phyloP scores from a whole-genome alignment of 2,797 vertebrate species.

The Ceyx erithaca region DNA sequence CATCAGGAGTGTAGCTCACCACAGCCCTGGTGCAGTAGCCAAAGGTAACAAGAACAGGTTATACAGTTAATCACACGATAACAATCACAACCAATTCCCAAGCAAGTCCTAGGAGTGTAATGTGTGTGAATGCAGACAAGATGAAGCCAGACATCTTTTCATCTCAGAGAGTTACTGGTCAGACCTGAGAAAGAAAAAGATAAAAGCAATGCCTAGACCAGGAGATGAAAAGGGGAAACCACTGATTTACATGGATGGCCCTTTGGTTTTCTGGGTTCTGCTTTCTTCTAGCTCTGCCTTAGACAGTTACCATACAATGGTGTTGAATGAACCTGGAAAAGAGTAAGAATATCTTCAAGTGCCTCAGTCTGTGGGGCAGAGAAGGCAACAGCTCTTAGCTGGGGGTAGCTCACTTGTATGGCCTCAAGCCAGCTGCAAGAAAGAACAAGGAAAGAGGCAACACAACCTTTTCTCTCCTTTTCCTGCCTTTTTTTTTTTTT shows the following conservation, averaged over 20 bases:
- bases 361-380: neutral
- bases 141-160: constrained; percentile 31
- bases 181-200: constrained; percentile 1
- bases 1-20: fast-evolving
- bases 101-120: neutral
- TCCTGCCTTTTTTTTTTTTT: neutral
- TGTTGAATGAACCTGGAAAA: neutral
- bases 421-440: neutral
- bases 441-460: neutral
- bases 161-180: constrained; percentile 17
- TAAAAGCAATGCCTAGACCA: neutral
- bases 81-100: neutral
- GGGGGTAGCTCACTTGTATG: neutral
- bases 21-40: neutral
- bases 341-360: neutral
- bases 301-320: neutral
- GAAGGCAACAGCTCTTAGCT: neutral
- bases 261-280: neutral
- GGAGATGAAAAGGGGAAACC: neutral
- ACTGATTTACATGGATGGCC: neutral
- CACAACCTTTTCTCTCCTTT: neutral
- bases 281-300: neutral
- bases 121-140: neutral
- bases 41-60: neutral
- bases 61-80: neutral